Conservation (phyloP, 2,888 invertebrate species). For the Ariolimax columbianus region DNA sequence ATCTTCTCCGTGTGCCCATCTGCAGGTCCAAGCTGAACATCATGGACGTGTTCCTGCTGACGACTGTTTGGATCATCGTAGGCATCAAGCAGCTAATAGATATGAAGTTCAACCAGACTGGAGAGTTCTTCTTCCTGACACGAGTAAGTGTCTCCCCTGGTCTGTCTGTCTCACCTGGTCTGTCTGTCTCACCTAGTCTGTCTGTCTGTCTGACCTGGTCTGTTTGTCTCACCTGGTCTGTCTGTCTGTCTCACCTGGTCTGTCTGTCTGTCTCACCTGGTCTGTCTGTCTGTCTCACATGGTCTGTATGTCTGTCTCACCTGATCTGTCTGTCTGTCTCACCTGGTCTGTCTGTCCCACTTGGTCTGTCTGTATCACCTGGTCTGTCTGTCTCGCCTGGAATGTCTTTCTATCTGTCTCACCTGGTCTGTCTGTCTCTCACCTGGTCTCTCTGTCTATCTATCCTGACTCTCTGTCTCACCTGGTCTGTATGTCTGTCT, state of each 20-base stretch:
- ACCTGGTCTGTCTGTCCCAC: too few species aligned
- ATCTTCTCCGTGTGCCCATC: background rate
- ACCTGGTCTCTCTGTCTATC: background rate
- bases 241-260: slow-evolving; percentile 34
- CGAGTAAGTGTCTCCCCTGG: background rate
- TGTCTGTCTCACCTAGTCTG: slow-evolving; percentile 32
- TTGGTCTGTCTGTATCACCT: too few species aligned
- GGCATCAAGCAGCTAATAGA: background rate
- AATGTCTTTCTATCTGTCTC: too few species aligned
- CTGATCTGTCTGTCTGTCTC: background rate
- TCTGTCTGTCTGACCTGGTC: background rate
- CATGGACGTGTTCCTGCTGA: slow-evolving; percentile 19
- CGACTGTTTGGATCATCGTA: background rate
- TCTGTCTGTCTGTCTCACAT: background rate
- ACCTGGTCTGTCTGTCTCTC: background rate
- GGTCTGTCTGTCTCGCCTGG: too few species aligned
- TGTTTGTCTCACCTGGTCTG: background rate
- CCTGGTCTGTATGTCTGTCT: background rate
- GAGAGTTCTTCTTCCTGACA: background rate
- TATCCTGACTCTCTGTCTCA: too few species aligned
- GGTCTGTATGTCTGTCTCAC: slow-evolving; percentile 38
- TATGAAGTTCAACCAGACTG: too few species aligned
- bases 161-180: background rate
- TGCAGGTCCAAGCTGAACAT: slow-evolving; percentile 13
- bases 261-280: slow-evolving; percentile 20